These are phyloP conservation scores for Drosophila neotestacea DNA, from an alignment of 2,888 invertebrate genomes.

Conservation along the genomic window DNA sequence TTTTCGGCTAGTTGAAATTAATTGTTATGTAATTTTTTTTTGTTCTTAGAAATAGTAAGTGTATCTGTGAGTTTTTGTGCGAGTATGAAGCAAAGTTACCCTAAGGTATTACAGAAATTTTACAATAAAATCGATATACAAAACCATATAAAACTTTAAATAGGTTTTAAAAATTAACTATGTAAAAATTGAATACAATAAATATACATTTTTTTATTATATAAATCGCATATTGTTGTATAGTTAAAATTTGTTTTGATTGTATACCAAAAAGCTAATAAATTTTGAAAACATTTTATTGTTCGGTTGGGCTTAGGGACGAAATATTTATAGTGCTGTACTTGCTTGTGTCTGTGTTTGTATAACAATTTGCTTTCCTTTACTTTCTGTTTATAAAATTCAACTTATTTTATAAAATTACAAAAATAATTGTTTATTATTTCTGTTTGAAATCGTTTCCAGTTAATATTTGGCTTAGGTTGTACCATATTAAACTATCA, in stretches of 20 bases:
- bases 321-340: constrained; percentile 48
- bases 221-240: constrained; percentile 26
- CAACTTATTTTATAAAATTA: constrained; percentile 80
- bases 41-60: constrained; percentile 21
- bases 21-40: constrained; percentile 3
- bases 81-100: constrained; percentile 30
- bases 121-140: constrained; percentile 50
- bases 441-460: constrained; percentile 45
- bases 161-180: constrained; percentile 44
- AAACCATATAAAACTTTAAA: constrained; percentile 46
- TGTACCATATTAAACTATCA: constrained; percentile 66
- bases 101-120: constrained; percentile 31
- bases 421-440: constrained; percentile 79
- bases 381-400: constrained; percentile 46
- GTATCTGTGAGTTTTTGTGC: constrained; percentile 31
- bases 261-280: constrained; percentile 69
- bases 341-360: constrained; percentile 16
- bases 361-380: constrained; percentile 26
- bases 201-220: constrained; percentile 28
- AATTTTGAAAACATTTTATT: constrained; percentile 53
- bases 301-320: constrained; percentile 60
- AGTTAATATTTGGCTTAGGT: constrained; percentile 71
- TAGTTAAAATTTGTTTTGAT: constrained; percentile 50
- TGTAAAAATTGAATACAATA: constrained; percentile 56
- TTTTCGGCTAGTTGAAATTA: constrained; percentile 16